Percentiles rank a stretch among this genome's conserved stretches.
These are phyloP conservation scores for Drosophila ironensis DNA, from an alignment of 1,140 invertebrate species.

Conservation along the genomic window DNA sequence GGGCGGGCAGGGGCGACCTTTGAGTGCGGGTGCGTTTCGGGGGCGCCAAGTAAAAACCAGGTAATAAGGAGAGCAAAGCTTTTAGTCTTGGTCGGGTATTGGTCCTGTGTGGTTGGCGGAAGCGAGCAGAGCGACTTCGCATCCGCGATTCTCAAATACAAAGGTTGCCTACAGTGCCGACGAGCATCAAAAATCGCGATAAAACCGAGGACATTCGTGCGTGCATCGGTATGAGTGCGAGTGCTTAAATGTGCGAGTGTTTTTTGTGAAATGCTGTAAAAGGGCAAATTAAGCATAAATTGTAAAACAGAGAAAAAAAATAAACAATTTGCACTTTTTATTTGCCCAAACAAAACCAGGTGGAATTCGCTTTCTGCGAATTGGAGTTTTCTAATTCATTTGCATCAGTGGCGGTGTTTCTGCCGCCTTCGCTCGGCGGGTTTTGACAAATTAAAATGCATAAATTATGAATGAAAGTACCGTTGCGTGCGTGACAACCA, in stretches of 20 bases:
- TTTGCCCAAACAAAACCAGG: conserved; percentile 3
- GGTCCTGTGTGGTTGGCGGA: conserved; percentile 75
- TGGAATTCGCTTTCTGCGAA: neutral
- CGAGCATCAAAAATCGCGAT: conserved; percentile 42
- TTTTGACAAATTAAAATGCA: conserved; percentile 81
- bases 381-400: conserved; percentile 26
- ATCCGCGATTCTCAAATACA: conserved; percentile 5
- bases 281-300: conserved; percentile 64
- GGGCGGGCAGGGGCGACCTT: neutral
- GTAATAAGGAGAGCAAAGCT: conserved; percentile 78
- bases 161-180: conserved; percentile 27
- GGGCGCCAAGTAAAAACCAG: conserved; percentile 67
- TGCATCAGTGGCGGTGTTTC: conserved; percentile 6
- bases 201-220: conserved; percentile 34
- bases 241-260: conserved; percentile 3
- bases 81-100: conserved; percentile 79
- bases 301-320: conserved; percentile 18
- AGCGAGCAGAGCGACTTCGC: conserved; percentile 31
- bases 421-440: conserved; percentile 17
- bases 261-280: conserved; percentile 26
- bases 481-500: conserved; percentile 79
- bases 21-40: conserved; percentile 4
- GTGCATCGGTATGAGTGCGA: neutral
- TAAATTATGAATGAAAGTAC: conserved; percentile 81
- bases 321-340: conserved; percentile 9